phyloP scores from a whole-genome alignment of 2,797 vertebrate species.

The Schizothorax lantsangensis region DNA sequence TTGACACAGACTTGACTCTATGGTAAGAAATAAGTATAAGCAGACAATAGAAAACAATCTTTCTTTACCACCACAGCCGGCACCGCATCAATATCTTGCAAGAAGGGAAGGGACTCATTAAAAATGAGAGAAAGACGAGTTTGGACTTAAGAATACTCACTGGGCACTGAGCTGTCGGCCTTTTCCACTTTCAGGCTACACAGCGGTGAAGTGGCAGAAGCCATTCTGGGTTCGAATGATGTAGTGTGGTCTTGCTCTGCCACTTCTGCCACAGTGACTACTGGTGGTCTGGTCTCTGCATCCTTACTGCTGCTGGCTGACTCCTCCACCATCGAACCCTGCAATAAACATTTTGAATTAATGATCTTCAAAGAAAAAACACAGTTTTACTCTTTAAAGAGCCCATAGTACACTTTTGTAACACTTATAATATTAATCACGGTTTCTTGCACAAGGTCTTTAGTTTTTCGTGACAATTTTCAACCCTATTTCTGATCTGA shows the following conservation, averaged over 20 bases:
- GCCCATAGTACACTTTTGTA: neutral
- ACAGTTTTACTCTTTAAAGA: neutral
- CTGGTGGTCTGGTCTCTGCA: constrained; percentile 46
- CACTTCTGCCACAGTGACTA: constrained; percentile 55
- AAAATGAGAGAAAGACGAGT: neutral
- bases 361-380: neutral
- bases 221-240: constrained; percentile 64
- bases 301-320: constrained; percentile 66
- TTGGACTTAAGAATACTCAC: constrained; percentile 73
- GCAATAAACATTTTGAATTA: constrained; percentile 64
- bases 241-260: constrained; percentile 57
- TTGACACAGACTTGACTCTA: neutral
- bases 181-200: constrained; percentile 73
- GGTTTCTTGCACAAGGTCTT: neutral
- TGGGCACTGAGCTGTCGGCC: constrained; percentile 75
- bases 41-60: neutral
- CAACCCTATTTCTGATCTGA: neutral
- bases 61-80: neutral
- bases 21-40: neutral
- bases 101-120: neutral
- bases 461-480: neutral
- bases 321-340: constrained; percentile 75
- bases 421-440: neutral
- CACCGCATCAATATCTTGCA: neutral
- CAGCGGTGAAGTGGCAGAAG: constrained; percentile 65